A percentile compares a stretch with the other conserved stretches of the same genome.
These are phyloP conservation scores for Myotis planiceps DNA, from an alignment of 2,797 vertebrate genomes.

Conservation along the genomic window DNA sequence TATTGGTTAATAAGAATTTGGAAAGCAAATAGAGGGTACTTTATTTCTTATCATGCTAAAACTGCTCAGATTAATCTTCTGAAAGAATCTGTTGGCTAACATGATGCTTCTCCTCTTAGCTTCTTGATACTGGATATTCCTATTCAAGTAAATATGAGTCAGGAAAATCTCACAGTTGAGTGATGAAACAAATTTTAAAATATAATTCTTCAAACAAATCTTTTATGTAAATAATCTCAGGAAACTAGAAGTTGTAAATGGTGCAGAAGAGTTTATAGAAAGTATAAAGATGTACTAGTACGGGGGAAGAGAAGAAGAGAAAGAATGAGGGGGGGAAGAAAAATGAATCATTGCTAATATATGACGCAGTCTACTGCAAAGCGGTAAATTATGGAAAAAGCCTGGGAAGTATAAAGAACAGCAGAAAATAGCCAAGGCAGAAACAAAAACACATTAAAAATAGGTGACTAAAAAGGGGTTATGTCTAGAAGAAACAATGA, in stretches of 20 bases:
- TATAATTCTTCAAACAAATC: slow-evolving; percentile 17
- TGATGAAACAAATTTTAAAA: slow-evolving; percentile 10
- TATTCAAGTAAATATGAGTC: neutral
- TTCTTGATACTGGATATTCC: neutral
- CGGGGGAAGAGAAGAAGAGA: neutral
- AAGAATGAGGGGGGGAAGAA: neutral
- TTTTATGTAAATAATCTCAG: neutral
- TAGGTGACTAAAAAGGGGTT: neutral
- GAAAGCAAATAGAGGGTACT: neutral
- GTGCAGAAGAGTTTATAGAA: neutral
- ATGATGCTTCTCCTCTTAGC: neutral
- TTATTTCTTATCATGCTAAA: neutral
- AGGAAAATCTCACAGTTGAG: neutral
- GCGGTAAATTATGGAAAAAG: neutral
- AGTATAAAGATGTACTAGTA: neutral
- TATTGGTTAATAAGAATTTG: neutral
- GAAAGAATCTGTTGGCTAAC: neutral
- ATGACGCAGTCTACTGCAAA: neutral
- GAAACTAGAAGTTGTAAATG: neutral
- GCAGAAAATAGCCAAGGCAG: slow-evolving; percentile 8
- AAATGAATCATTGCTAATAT: neutral
- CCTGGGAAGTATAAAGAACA: neutral
- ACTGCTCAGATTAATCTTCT: neutral
- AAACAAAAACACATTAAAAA: slow-evolving; percentile 42
- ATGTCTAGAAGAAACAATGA: neutral